Conservation (phyloP, 1,140 invertebrate genomes). For the Episyrphus balteatus region DNA sequence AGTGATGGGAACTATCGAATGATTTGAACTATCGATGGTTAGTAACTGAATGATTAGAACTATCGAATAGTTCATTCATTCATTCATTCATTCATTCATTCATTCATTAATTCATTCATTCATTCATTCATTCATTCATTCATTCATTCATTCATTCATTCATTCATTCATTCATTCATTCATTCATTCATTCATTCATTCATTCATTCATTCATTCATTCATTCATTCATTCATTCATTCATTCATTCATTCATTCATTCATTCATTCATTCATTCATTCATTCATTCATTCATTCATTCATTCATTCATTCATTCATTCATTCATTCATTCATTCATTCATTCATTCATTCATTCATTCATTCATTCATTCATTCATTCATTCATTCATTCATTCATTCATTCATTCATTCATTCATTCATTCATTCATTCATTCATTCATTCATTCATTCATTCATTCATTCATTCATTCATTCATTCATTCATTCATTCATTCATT, state of each 20-base stretch:
- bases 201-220: neutral
- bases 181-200: neutral
- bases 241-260: neutral
- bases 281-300: neutral
- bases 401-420: neutral
- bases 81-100: neutral
- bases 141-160: neutral
- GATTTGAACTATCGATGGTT: too few species aligned
- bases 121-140: neutral
- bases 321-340: neutral
- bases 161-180: neutral
- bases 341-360: neutral
- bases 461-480: neutral
- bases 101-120: neutral
- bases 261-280: neutral
- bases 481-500: neutral
- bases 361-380: neutral
- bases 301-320: neutral
- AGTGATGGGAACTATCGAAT: too few species aligned
- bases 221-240: neutral
- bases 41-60: too few species aligned
- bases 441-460: neutral
- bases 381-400: neutral
- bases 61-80: too few species aligned
- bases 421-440: neutral